Evolutionary conservation across 2,888 invertebrate species (phyloP).

Genomic region (Syrphus vitripennis): DNA sequence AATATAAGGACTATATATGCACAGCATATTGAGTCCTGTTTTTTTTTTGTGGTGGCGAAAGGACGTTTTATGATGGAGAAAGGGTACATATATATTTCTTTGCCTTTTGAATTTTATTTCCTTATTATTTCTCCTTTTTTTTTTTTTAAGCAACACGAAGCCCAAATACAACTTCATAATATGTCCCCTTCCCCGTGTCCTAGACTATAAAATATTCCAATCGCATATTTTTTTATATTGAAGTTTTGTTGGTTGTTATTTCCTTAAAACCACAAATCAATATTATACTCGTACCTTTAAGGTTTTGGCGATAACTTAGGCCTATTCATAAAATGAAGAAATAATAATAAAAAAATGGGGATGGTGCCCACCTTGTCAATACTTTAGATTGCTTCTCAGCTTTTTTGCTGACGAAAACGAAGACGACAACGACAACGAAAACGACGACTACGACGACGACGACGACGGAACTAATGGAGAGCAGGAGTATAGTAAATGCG

Average conservation of each 20-base stretch:
- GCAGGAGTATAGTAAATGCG: conserved; percentile 45
- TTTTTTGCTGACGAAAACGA: not conserved
- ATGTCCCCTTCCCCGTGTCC: not conserved
- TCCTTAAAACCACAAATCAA: conserved; percentile 63
- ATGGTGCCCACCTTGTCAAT: conserved; percentile 33
- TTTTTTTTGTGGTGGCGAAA: conserved; percentile 1
- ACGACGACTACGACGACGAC: not conserved
- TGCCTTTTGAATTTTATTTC: not conserved
- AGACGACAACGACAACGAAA: not conserved
- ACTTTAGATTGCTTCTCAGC: conserved; percentile 41
- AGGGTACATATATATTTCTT: conserved; percentile 7
- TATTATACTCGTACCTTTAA: conserved; percentile 36
- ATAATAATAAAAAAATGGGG: conserved; percentile 37
- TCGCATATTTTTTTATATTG: conserved; percentile 56
- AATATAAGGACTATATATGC: conserved; percentile 36
- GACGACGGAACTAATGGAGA: not conserved
- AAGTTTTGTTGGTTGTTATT: conserved; percentile 37
- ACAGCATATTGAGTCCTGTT: conserved; percentile 57
- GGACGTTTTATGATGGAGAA: conserved; percentile 35
- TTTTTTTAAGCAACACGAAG: conserved; percentile 33
- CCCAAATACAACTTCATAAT: conserved; percentile 47
- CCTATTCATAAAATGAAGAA: conserved; percentile 50
- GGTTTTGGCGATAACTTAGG: conserved; percentile 47
- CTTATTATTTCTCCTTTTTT: not conserved
- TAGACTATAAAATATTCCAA: conserved; percentile 63